Conservation (phyloP, 2,113 vertebrate species). For the Carassius auratus region DNA sequence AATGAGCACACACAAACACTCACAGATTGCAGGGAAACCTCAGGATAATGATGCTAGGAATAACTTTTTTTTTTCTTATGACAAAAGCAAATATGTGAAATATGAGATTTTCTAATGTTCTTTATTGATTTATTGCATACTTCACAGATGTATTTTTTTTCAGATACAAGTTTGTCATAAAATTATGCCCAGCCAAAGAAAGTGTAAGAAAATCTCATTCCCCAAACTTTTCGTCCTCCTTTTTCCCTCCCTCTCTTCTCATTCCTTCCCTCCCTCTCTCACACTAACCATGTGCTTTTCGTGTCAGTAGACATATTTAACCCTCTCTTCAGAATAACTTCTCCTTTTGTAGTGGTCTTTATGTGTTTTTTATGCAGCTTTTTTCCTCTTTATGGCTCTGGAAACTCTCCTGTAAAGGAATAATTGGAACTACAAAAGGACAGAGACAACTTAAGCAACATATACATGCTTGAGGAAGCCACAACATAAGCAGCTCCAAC, state of each 20-base stretch:
- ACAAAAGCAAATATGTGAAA: background rate
- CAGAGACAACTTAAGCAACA: conserved; percentile 32
- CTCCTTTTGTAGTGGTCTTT: background rate
- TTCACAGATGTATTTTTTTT: background rate
- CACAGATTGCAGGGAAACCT: conserved; percentile 58
- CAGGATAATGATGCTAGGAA: conserved; percentile 21
- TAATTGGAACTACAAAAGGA: conserved; percentile 64
- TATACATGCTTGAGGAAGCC: conserved; percentile 33
- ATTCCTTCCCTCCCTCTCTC: background rate
- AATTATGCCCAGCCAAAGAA: background rate
- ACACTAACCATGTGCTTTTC: conserved; percentile 53
- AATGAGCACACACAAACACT: conserved; percentile 21
- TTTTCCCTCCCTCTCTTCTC: conserved; percentile 36
- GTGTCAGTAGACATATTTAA: conserved; percentile 51
- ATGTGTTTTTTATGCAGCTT: conserved; percentile 49
- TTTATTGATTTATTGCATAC: background rate
- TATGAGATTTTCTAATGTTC: background rate
- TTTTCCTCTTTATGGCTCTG: conserved; percentile 55
- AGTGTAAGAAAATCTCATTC: conserved; percentile 1
- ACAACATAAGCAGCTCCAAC: conserved; percentile 35
- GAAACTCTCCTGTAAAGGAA: conserved; percentile 57
- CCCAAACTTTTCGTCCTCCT: background rate
- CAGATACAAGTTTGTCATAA: background rate
- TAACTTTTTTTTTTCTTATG: background rate
- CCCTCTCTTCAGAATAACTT: conserved; percentile 53